Evolutionary conservation across 2,888 invertebrate species (phyloP).

Genomic region (Cataglyphis rosenhaueri): DNA sequence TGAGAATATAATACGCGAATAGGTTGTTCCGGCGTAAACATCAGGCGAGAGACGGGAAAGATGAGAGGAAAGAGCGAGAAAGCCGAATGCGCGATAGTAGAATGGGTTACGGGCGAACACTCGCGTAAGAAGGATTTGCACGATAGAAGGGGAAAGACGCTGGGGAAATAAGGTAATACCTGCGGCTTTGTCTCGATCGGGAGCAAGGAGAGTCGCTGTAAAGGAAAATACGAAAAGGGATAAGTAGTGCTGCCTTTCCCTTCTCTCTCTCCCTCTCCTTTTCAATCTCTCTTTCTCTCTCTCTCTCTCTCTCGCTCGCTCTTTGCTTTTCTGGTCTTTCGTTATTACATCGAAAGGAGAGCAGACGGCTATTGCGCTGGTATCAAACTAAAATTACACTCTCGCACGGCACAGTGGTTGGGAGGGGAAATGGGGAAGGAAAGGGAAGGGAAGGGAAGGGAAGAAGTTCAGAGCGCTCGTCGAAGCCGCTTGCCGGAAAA

Average conservation of each 20-base stretch:
- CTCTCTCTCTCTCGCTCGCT: neutral
- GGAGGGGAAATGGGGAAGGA: no score
- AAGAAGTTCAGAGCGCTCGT: conserved; percentile 61
- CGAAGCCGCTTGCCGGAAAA: conserved; percentile 71
- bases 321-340: conserved; percentile 30
- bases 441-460: conserved; percentile 1
- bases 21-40: conserved; percentile 45
- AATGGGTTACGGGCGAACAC: conserved; percentile 60
- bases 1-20: conserved; percentile 51
- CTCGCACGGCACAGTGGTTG: conserved; percentile 54
- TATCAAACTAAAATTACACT: conserved; percentile 75
- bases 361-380: conserved; percentile 62
- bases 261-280: conserved; percentile 16
- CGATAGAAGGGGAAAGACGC: conserved; percentile 77
- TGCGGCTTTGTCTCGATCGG: conserved; percentile 82
- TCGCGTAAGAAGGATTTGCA: conserved; percentile 78
- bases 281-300: neutral
- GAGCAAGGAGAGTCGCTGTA: conserved; percentile 68
- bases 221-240: conserved; percentile 64
- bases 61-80: conserved; percentile 39
- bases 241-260: conserved; percentile 60
- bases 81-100: conserved; percentile 58
- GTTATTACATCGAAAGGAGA: conserved; percentile 65
- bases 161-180: conserved; percentile 83
- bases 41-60: conserved; percentile 19